A percentile compares a stretch with the other conserved stretches of the same genome.
phyloP scores from a whole-genome alignment of 2,797 vertebrate species.

The Tokudaia tokunoshimensis region DNA sequence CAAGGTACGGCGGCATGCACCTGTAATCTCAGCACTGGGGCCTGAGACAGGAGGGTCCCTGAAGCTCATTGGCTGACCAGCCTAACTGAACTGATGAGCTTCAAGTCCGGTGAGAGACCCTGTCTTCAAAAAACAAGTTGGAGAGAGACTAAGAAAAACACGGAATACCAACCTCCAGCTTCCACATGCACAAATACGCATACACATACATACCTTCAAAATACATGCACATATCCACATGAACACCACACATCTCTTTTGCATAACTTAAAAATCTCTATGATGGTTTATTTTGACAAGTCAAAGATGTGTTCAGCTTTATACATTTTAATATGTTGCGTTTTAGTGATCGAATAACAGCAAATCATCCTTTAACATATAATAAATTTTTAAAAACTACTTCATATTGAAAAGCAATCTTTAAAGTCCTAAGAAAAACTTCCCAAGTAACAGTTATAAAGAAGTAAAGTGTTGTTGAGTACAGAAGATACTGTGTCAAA shows the following conservation, averaged over 20 bases:
- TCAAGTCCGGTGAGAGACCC: not conserved
- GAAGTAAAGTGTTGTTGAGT: not conserved
- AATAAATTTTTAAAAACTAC: not conserved
- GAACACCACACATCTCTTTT: not conserved
- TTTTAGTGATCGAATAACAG: conserved; percentile 4
- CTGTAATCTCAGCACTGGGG: not conserved
- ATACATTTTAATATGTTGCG: not conserved
- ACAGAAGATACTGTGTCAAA: conserved; percentile 25
- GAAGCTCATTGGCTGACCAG: not conserved
- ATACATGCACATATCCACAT: no score
- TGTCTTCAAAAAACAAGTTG: not conserved
- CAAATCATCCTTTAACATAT: not conserved
- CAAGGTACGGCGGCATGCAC: not conserved
- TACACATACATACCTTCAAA: not conserved
- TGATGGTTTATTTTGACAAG: not conserved
- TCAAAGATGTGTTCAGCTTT: not conserved
- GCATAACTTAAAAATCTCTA: not conserved
- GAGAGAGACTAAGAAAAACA: not conserved
- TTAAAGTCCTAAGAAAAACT: conserved; percentile 27
- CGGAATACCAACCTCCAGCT: not conserved
- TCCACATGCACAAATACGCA: not conserved
- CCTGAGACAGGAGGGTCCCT: not conserved
- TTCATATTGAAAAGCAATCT: not conserved
- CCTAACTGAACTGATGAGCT: not conserved
- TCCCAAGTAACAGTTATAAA: conserved; percentile 27